Base-by-base conservation (phyloP, 2,888 invertebrate genomes). In the Serripes groenlandicus region DNA sequence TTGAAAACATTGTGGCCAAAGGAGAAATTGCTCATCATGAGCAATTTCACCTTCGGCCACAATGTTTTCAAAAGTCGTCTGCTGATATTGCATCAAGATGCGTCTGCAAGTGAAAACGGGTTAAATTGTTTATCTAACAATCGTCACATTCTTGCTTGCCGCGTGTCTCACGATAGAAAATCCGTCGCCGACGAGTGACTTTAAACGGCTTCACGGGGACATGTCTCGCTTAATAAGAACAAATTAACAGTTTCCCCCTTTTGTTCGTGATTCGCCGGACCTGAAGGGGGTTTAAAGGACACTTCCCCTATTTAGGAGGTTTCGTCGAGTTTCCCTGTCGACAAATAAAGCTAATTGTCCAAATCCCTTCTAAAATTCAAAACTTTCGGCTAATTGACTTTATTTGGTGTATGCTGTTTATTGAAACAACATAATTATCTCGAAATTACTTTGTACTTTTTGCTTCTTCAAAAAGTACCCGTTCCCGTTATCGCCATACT, bases 171-270 rank as follows among this genome's bases (percentile, higher is more conserved):
- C n/a, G n/a, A 32, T 74, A 23, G 26, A 66, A 85, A 85, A 52
- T 81, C 83, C 15, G 85, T 78, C 15, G 85, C 78, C 73, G 87
- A 85, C 56, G 87, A 87, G 28, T 42, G 66, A 66, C 66, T 66
- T 66, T 66, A 66, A 66, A 66, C 66, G 66, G 66, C 42, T 66
- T 66, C 66, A 9, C 11, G 42, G 64, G 66, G 66, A 37, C 66
- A 26, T 1, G 26, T 42, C 26, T 37, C 42, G 2, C 66, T 42
- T 66, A 66, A 66, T 66, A 37, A 66, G 66, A 42, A 37, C 37
- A 66, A 66, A 66, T 66, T 66, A 66, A 66, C 66, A 66, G 66
- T 66, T 66, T n/a, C n/a, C 66, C 37, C 23, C 66, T 66, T 66
- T 66, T 66, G 66, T 66, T 37, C 15, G 42, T 3, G 66, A 28